Evolutionary conservation across 2,888 invertebrate species (phyloP).

Genomic region (Drosophila melanosoma): DNA sequence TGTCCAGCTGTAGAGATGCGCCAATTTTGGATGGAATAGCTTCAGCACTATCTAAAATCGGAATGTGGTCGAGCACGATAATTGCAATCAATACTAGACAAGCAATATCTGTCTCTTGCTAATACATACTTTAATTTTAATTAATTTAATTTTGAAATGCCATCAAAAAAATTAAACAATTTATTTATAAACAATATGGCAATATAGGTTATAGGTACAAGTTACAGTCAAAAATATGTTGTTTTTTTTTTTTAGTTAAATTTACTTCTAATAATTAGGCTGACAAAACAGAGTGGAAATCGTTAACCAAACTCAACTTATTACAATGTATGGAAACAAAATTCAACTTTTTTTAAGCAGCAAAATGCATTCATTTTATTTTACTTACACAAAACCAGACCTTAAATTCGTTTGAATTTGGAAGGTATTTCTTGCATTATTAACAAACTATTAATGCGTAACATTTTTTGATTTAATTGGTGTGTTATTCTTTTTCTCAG

Average conservation of each 20-base stretch:
- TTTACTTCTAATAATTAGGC: too few species aligned
- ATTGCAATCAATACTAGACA: not conserved
- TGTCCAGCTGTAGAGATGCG: conserved; percentile 18
- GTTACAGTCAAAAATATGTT: not conserved
- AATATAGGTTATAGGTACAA: not conserved
- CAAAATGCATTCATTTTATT: not conserved
- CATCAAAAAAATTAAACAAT: not conserved
- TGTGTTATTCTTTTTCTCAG: not conserved
- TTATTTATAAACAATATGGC: not conserved
- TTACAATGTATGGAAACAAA: not conserved
- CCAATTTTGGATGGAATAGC: not conserved
- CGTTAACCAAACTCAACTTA: not conserved
- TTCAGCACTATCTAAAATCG: not conserved
- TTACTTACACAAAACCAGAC: not conserved
- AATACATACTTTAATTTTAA: not conserved
- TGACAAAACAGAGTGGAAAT: not conserved
- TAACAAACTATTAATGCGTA: not conserved
- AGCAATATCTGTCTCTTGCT: not conserved
- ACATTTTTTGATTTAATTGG: not conserved
- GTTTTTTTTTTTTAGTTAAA: not conserved
- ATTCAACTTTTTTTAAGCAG: not conserved
- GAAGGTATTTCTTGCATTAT: not conserved
- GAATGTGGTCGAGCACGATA: not conserved
- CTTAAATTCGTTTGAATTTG: not conserved
- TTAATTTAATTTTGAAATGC: not conserved